Percentiles rank a stretch among this genome's conserved stretches.
These are phyloP conservation scores for Egretta garzetta DNA, from an alignment of 2,113 vertebrate genomes.

Conservation along the genomic window DNA sequence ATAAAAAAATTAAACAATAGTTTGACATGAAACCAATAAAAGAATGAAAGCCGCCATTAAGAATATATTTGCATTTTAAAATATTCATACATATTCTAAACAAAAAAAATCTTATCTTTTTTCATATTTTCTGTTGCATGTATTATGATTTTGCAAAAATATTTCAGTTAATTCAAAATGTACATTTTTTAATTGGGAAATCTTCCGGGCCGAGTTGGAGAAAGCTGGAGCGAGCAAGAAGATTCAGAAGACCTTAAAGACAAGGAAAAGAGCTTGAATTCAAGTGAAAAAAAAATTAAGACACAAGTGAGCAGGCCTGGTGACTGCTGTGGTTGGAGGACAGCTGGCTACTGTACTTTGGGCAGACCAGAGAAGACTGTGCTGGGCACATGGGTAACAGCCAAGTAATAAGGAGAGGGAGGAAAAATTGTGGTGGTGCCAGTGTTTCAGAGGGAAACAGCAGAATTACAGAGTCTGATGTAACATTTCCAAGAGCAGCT, in stretches of 20 bases:
- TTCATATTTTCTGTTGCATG: neutral
- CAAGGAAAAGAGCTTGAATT: neutral
- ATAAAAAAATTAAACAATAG: neutral
- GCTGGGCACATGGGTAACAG: neutral
- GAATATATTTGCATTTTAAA: neutral
- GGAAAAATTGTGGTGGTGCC: neutral
- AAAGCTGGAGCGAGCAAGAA: neutral
- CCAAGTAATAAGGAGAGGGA: neutral
- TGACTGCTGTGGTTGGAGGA: neutral
- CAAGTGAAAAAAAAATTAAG: neutral
- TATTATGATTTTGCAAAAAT: neutral
- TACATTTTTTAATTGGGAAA: neutral
- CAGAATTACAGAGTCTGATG: neutral
- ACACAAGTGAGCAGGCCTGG: neutral
- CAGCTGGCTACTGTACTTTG: neutral
- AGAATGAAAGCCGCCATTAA: neutral
- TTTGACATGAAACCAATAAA: neutral
- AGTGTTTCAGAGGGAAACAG: neutral
- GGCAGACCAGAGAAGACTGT: neutral
- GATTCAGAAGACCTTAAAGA: neutral
- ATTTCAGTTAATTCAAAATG: neutral
- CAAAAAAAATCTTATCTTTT: fast-evolving
- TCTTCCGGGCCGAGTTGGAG: neutral
- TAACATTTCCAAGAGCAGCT: neutral
- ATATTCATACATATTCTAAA: neutral